These are phyloP conservation scores for Lutjanus argentimaculatus DNA, from an alignment of 2,797 vertebrate species.

Conservation along the genomic window DNA sequence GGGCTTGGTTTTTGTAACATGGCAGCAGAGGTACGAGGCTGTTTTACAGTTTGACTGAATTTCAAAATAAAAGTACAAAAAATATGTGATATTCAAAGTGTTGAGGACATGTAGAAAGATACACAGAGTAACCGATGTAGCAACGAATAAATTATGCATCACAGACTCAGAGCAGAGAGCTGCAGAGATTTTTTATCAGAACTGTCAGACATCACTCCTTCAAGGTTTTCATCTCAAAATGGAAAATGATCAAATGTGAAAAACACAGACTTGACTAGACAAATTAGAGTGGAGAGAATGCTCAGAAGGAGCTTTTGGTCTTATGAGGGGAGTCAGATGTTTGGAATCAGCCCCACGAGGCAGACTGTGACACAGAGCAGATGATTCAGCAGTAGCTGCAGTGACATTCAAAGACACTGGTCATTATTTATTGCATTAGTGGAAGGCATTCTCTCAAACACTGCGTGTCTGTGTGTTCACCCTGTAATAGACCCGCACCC, in stretches of 20 bases:
- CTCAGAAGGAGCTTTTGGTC: neutral
- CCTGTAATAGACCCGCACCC: neutral
- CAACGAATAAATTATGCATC: neutral
- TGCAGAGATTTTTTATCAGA: neutral
- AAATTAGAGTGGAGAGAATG: no score
- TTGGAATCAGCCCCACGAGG: neutral
- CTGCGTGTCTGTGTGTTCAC: neutral
- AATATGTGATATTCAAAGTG: neutral
- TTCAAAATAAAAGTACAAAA: neutral
- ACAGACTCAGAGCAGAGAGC: neutral
- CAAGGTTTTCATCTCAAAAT: neutral
- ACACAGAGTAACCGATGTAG: no score
- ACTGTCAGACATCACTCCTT: neutral
- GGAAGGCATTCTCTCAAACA: neutral
- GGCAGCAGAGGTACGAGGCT: neutral
- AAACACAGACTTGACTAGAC: neutral
- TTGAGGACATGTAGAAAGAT: neutral
- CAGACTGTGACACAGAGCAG: neutral
- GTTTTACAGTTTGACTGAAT: neutral
- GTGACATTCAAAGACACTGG: neutral
- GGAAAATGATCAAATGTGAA: neutral
- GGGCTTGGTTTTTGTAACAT: no score
- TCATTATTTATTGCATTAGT: neutral
- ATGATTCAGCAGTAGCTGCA: constrained; percentile 13
- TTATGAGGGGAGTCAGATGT: neutral